Percentiles rank a stretch among this genome's conserved stretches.
Evolutionary conservation across 2,888 invertebrate species (phyloP).

Genomic region (Cephus runcator): DNA sequence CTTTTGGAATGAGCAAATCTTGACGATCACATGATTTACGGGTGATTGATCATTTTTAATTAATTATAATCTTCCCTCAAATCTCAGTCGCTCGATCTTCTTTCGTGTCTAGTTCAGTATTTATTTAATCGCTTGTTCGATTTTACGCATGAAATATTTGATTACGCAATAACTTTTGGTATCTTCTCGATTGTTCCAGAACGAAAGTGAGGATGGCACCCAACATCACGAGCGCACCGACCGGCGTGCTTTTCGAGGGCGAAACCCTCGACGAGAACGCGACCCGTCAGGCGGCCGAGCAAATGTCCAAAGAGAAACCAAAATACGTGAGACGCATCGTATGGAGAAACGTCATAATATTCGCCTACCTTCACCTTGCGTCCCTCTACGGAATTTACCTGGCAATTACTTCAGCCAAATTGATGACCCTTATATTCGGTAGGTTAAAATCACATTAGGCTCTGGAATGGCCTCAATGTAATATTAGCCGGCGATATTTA

Average conservation of each 20-base stretch:
- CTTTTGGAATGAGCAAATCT: neutral
- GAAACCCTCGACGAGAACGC: slow-evolving; percentile 43
- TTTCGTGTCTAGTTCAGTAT: neutral
- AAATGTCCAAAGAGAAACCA: slow-evolving; percentile 20
- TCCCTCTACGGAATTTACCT: slow-evolving; percentile 82
- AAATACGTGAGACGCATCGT: slow-evolving; percentile 68
- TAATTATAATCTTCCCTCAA: neutral
- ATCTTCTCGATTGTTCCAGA: slow-evolving; percentile 24
- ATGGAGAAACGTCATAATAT: slow-evolving; percentile 86
- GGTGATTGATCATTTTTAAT: neutral
- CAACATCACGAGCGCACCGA: slow-evolving; percentile 63
- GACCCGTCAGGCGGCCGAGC: neutral
- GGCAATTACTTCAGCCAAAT: slow-evolving; percentile 78
- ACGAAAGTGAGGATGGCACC: slow-evolving; percentile 61
- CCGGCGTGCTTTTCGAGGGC: slow-evolving; percentile 61
- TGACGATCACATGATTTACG: neutral
- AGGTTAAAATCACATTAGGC: slow-evolving; percentile 58
- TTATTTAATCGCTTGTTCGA: neutral
- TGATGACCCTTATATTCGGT: slow-evolving; percentile 79
- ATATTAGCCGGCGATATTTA: neutral
- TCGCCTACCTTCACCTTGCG: slow-evolving; percentile 79
- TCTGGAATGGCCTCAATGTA: neutral
- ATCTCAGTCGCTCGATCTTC: neutral
- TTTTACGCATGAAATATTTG: neutral
- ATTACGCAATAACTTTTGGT: too few relatives aligned